Percentiles rank a stretch among this genome's conserved stretches.
These are phyloP conservation scores for Sphyrna mokarran DNA, from an alignment of 2,113 vertebrate species.

Conservation along the genomic window DNA sequence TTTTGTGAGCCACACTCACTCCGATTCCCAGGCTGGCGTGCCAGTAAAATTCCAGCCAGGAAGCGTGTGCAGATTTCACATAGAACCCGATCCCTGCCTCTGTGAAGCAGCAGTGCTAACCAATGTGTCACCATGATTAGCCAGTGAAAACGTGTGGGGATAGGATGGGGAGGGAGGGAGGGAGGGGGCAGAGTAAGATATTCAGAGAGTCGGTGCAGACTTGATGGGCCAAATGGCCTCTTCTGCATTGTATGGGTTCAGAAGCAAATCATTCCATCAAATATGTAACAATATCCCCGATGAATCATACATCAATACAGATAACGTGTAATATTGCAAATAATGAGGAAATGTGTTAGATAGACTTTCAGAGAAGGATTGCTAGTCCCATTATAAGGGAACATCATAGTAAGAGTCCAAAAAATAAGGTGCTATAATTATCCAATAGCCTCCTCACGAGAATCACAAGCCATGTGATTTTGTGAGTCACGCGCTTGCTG, in stretches of 20 bases:
- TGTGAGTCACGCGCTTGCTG: not conserved
- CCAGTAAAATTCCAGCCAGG: too few species aligned
- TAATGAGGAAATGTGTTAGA: not conserved
- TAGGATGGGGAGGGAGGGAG: too few species aligned
- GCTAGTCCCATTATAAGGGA: not conserved
- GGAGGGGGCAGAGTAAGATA: too few species aligned
- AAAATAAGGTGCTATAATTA: not conserved
- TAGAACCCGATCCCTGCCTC: too few species aligned
- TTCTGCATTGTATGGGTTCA: not conserved
- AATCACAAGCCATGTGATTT: not conserved
- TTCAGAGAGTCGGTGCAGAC: too few species aligned
- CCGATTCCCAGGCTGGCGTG: too few species aligned
- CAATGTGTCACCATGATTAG: too few species aligned
- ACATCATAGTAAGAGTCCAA: not conserved
- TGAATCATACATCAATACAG: not conserved
- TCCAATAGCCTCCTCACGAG: not conserved
- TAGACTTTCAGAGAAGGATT: not conserved
- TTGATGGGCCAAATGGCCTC: too few species aligned
- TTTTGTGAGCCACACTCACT: too few species aligned
- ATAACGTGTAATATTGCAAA: not conserved
- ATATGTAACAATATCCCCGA: not conserved
- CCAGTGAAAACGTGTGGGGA: too few species aligned
- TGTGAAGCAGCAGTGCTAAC: too few species aligned
- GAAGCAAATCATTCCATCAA: not conserved
- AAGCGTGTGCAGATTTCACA: too few species aligned